A percentile compares a stretch with the other conserved stretches of the same genome.
Evolutionary conservation across 1,140 invertebrate genomes (phyloP).

Genomic region (Calliopsis andreniformis): DNA sequence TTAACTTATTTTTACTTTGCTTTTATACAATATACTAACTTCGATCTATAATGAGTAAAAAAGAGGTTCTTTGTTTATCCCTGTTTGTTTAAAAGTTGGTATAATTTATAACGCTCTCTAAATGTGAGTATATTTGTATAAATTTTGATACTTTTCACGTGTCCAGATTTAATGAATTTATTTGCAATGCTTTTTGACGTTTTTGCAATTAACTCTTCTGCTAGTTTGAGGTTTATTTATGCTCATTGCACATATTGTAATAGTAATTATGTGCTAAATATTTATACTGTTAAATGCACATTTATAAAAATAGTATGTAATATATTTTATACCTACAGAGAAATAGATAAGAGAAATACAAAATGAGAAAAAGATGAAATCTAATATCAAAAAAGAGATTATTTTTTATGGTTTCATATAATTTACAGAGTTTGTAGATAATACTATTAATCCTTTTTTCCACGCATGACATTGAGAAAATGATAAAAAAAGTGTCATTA

Average conservation of each 20-base stretch:
- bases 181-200: neutral
- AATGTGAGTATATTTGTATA: neutral
- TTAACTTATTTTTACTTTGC: neutral
- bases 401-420: slow-evolving; percentile 20
- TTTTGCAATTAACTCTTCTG: neutral
- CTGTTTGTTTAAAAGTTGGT: too few species aligned
- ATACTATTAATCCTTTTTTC: neutral
- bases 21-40: neutral
- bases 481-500: neutral
- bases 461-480: neutral
- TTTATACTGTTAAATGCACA: neutral
- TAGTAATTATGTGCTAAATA: neutral
- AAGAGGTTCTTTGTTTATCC: too few species aligned
- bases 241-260: neutral
- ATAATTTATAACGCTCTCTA: neutral
- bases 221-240: neutral
- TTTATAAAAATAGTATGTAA: slow-evolving; percentile 4
- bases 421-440: neutral
- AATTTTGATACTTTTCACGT: neutral
- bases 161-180: neutral
- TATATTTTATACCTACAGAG: slow-evolving; percentile 3
- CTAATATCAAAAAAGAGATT: neutral
- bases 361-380: neutral
- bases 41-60: neutral
- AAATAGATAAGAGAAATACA: neutral